Percentiles rank a stretch among this genome's conserved stretches.
phyloP scores from a whole-genome alignment of 2,113 vertebrate species.

The Macroglossus sobrinus region DNA sequence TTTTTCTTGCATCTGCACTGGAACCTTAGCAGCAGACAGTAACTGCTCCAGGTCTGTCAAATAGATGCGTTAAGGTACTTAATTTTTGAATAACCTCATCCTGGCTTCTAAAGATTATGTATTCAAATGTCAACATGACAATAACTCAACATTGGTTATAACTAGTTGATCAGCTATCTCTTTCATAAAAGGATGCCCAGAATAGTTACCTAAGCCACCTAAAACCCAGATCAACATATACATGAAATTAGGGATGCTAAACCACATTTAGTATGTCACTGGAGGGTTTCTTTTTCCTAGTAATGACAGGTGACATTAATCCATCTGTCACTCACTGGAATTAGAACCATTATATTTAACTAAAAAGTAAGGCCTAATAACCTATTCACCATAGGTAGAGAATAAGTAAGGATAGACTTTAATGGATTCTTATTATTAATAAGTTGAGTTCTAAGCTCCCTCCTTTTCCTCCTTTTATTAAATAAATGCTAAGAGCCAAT shows the following conservation, averaged over 20 bases:
- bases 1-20: too few relatives aligned
- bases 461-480: background rate
- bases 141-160: background rate
- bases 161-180: background rate
- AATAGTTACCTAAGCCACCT: background rate
- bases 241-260: background rate
- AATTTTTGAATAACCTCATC: background rate
- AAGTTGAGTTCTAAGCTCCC: background rate
- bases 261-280: background rate
- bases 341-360: background rate
- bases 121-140: background rate
- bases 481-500: background rate
- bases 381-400: background rate
- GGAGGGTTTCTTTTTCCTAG: background rate
- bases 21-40: too few relatives aligned
- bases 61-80: background rate
- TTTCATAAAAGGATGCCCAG: background rate
- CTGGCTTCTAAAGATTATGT: background rate
- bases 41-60: too few relatives aligned
- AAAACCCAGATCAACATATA: background rate
- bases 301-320: background rate
- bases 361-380: background rate
- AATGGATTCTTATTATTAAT: background rate
- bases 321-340: background rate
- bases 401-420: background rate